Conservation (phyloP, 1,140 invertebrate species). For the Zaprionus ornatus region DNA sequence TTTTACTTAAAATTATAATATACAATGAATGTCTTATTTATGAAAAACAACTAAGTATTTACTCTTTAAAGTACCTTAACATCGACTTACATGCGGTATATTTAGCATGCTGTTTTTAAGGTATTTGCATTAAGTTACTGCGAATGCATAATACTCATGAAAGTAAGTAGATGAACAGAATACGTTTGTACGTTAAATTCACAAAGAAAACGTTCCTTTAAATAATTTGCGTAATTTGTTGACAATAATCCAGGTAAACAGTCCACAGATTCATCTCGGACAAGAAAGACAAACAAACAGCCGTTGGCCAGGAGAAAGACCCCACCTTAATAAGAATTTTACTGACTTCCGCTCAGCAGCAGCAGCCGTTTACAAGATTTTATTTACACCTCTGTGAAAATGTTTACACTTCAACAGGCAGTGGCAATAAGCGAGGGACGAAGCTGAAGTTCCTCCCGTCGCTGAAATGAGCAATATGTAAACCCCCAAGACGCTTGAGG, state of each 20-base stretch:
- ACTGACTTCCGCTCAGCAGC: slow-evolving; percentile 53
- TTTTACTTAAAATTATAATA: no score
- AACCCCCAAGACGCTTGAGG: slow-evolving; percentile 61
- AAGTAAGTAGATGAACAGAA: no score
- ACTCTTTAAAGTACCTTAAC: neutral
- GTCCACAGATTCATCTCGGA: neutral
- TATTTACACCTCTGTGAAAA: slow-evolving; percentile 81
- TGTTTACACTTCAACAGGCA: slow-evolving; percentile 78
- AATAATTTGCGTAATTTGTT: slow-evolving; percentile 65
- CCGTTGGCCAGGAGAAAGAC: slow-evolving; percentile 24
- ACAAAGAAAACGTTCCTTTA: slow-evolving; percentile 2
- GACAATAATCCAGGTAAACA: slow-evolving; percentile 49
- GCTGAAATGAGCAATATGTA: slow-evolving; percentile 78
- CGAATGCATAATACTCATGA: no score
- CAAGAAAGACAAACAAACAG: slow-evolving; percentile 62
- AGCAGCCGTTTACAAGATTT: slow-evolving; percentile 65
- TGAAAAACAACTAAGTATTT: slow-evolving; percentile 59
- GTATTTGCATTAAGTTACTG: no score
- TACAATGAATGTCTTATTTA: no score
- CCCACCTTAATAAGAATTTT: slow-evolving; percentile 47
- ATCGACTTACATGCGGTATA: no score
- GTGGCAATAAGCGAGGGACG: slow-evolving; percentile 49
- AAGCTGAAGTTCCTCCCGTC: slow-evolving; percentile 10
- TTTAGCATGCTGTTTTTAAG: no score
- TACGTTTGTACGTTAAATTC: slow-evolving; percentile 5